phyloP scores from a whole-genome alignment of 2,113 vertebrate species.

The Anoura caudifer region DNA sequence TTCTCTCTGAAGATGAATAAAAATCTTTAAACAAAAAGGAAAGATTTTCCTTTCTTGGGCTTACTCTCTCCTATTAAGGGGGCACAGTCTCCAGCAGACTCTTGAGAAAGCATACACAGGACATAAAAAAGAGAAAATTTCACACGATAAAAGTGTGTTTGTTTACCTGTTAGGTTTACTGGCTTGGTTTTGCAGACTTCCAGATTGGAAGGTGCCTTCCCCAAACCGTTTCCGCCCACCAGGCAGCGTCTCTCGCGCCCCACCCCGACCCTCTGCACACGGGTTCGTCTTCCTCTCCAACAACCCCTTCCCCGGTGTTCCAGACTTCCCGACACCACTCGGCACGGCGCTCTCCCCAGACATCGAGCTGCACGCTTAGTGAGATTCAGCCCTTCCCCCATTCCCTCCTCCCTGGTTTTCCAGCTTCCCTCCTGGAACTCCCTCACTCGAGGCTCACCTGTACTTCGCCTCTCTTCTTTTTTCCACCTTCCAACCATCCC shows the following conservation, averaged over 20 bases:
- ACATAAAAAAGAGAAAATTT: background rate
- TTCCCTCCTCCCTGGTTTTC: background rate
- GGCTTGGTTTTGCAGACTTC: background rate
- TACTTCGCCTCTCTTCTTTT: background rate
- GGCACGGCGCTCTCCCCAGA: background rate
- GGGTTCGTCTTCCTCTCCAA: background rate
- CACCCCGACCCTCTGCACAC: background rate
- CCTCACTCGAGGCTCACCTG: background rate
- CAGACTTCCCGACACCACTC: background rate
- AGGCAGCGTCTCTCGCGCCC: background rate
- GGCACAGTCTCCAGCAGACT: background rate
- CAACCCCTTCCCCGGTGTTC: background rate
- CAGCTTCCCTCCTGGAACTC: background rate
- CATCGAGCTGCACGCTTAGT: background rate
- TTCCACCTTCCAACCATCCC: background rate
- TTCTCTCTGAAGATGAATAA: too few relatives aligned
- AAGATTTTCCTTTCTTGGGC: background rate
- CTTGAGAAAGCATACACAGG: background rate
- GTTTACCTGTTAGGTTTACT: background rate
- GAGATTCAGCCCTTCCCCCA: background rate
- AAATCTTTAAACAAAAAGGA: background rate
- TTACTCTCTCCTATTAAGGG: background rate
- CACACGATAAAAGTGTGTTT: background rate
- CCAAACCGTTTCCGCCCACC: background rate
- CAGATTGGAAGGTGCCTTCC: background rate